Base-by-base conservation (phyloP, 2,797 vertebrate genomes). In the Enteromius mattozi region DNA sequence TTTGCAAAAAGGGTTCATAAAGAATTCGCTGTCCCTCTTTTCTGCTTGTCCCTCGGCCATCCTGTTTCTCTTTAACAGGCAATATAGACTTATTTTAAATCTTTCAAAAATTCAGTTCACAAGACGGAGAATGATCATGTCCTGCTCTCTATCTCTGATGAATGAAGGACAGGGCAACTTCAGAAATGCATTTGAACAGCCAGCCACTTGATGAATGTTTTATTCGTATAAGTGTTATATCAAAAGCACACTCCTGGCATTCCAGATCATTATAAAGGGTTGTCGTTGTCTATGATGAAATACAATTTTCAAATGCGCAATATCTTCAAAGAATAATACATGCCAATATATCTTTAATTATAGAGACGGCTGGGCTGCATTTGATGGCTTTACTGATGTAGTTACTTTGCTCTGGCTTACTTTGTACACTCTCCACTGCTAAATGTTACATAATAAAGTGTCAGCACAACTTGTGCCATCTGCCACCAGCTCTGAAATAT, bases 401-500 rank as follows among this genome's bases (percentile, higher is more conserved):
- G 49, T 68, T 66, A 35, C 16, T 77, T 76, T 78, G 14, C 66
- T 56, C 75, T 59, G 3, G 59, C 51, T 49, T 63, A 71, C 51
- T 84, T 71, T 47, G 37, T 24, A 37, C 8, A 68, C 27, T 7
- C 33, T 84, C 27, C 49, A 63, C 76, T 71, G 65, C 76, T 84
- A 79, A 84, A 71, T 49, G 54, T 71, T 78, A 78, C 51, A 71
- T 35, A 71, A 71, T 49, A 84, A 78, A 49, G 40, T 56, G 35
- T 71, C 68, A 56, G 66, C 35, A 71, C 35, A 84, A 78, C 19
- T 27, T 61, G 37, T 54, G 30, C 65, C 27, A 84, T 78, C 51
- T 78, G 75, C 82, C 82, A 78, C 63, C 54, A 35, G 17, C 75
- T 78, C 21, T 61, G 82, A 84, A 84, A 77, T 68, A 69, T 17